Percentiles rank a stretch among this genome's conserved stretches.
phyloP scores from a whole-genome alignment of 2,797 vertebrate species.

The Sus cebifrons region DNA sequence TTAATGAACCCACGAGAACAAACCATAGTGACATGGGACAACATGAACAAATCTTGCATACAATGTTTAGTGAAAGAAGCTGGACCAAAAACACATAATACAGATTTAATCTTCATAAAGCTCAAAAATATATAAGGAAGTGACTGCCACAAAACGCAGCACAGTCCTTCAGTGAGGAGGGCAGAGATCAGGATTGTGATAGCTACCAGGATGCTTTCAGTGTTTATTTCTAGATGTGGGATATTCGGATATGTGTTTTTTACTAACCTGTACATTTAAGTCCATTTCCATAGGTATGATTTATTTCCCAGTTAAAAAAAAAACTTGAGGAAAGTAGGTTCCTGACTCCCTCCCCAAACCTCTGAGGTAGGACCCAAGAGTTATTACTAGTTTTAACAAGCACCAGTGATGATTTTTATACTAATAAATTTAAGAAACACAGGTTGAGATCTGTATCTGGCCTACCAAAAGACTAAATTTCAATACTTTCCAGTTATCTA shows the following conservation, averaged over 20 bases:
- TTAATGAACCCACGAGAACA: too few species aligned
- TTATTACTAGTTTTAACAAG: neutral
- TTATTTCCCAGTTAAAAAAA: neutral
- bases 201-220: neutral
- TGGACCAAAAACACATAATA: neutral
- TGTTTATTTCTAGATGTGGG: neutral
- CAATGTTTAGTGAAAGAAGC: neutral
- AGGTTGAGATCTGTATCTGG: neutral
- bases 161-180: neutral
- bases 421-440: neutral
- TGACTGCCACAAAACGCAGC: neutral
- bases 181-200: neutral
- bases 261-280: neutral
- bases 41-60: neutral
- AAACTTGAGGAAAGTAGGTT: neutral
- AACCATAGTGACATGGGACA: neutral
- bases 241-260: neutral
- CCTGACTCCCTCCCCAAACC: neutral
- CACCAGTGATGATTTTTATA: neutral
- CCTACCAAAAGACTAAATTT: conserved; percentile 33
- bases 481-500: neutral
- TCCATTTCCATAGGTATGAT: neutral
- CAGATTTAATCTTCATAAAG: conserved; percentile 6
- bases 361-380: neutral
- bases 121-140: neutral